These are phyloP conservation scores for Phragmatobia fuliginosa DNA, from an alignment of 2,888 invertebrate species.

Conservation along the genomic window DNA sequence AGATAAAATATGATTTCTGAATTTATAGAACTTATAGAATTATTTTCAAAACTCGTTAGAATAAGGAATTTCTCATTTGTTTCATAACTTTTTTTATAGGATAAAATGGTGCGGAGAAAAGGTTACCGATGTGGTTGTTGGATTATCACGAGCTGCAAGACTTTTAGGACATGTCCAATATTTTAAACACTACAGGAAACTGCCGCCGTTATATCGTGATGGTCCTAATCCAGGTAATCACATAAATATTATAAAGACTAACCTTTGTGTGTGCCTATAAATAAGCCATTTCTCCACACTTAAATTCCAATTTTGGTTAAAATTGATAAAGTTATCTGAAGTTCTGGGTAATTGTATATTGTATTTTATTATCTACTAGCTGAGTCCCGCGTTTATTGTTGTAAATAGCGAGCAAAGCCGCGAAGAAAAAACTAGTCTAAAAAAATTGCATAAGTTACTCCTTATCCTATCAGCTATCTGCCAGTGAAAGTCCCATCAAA, in stretches of 20 bases:
- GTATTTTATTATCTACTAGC: no score
- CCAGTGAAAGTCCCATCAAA: no score
- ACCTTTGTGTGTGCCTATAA: neutral
- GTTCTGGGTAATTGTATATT: no score
- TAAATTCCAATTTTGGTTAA: neutral
- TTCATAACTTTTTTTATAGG: conserved; percentile 52
- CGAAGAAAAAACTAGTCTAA: no score
- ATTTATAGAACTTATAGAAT: no score
- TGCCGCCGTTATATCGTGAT: conserved; percentile 81
- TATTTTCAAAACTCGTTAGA: neutral
- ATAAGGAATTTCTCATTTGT: no score
- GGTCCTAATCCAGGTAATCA: conserved; percentile 84
- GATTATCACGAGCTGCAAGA: conserved; percentile 75
- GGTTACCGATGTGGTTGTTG: conserved; percentile 70
- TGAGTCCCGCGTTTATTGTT: no score
- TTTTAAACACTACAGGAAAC: conserved; percentile 86
- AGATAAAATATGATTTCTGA: no score
- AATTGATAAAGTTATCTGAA: neutral
- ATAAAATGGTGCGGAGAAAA: conserved; percentile 82
- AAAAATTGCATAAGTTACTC: no score
- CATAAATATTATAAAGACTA: neutral
- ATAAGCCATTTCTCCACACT: neutral
- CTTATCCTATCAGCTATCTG: no score
- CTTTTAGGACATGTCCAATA: conserved; percentile 89
- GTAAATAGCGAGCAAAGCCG: no score